Evolutionary conservation across 2,888 invertebrate genomes (phyloP).

Genomic region (Euplexia lucipara): DNA sequence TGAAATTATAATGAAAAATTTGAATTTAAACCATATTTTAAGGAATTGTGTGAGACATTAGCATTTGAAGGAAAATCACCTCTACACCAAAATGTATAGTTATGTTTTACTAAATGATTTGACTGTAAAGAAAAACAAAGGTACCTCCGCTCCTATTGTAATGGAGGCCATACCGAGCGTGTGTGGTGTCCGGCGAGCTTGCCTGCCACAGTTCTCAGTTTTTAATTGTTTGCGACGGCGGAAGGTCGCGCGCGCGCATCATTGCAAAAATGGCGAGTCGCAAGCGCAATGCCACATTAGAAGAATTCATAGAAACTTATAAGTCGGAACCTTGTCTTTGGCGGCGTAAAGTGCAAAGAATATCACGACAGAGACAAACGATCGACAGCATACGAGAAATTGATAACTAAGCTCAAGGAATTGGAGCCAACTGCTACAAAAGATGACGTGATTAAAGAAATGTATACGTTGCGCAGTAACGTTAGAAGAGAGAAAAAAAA

Average conservation of each 20-base stretch:
- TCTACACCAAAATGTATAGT: too few relatives aligned
- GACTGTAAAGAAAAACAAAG: too few relatives aligned
- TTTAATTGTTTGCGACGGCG: neutral
- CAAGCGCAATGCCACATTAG: conserved; percentile 9
- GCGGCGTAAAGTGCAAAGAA: conserved; percentile 17
- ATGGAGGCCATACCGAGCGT: too few relatives aligned
- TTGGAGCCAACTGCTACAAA: conserved; percentile 9
- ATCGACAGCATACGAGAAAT: neutral
- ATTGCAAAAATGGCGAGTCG: conserved; percentile 11
- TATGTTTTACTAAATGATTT: too few relatives aligned
- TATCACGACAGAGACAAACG: conserved; percentile 18
- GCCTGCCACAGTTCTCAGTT: conserved; percentile 3
- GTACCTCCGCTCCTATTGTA: too few relatives aligned
- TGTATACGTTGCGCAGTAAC: conserved; percentile 6
- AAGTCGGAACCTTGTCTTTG: conserved; percentile 42
- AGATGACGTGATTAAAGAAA: conserved; percentile 16
- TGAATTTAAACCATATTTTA: too few relatives aligned
- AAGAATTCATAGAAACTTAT: conserved; percentile 26
- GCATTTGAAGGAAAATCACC: too few relatives aligned
- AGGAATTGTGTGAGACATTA: too few relatives aligned
- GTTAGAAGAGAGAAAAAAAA: conserved; percentile 14
- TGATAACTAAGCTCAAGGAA: conserved; percentile 10
- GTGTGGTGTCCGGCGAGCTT: conserved; percentile 3
- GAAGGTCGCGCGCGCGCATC: neutral
- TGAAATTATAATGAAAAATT: too few relatives aligned